Evolutionary conservation across 2,113 vertebrate genomes (phyloP).

Genomic region (Puffinus mauretanicus): DNA sequence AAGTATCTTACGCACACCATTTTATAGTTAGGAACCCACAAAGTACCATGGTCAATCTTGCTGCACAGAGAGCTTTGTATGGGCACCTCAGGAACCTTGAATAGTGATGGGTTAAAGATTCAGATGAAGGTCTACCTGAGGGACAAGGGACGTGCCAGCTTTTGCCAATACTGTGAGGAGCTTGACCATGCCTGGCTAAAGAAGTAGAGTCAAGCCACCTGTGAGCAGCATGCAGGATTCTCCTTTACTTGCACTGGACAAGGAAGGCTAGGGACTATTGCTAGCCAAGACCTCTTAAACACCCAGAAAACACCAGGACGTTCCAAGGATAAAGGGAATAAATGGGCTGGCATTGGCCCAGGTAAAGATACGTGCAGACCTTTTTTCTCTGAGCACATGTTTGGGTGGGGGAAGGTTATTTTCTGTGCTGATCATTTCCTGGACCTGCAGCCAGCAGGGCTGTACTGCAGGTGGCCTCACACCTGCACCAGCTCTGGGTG

Average conservation of each 20-base stretch:
- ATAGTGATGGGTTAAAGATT: background rate
- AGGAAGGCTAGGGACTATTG: background rate
- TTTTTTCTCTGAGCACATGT: background rate
- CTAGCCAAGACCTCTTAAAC: background rate
- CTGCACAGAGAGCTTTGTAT: background rate
- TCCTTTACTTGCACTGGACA: background rate
- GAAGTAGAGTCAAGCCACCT: background rate
- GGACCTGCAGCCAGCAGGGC: background rate
- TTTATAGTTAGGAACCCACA: background rate
- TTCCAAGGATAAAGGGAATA: background rate
- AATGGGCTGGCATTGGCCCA: background rate
- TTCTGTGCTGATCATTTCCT: background rate
- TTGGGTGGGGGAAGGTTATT: background rate
- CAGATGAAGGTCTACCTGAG: background rate
- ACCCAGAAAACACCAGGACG: background rate
- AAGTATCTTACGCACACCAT: background rate
- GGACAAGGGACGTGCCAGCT: background rate
- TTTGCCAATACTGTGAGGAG: background rate
- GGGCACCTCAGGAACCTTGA: background rate
- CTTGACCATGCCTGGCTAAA: background rate
- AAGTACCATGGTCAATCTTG: background rate
- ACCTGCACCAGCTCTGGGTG: background rate
- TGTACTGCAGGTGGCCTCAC: background rate
- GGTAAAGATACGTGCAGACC: background rate
- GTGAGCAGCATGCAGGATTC: accelerated